Conservation (phyloP, 2,888 invertebrate genomes). For the Drosophila anomalata region DNA sequence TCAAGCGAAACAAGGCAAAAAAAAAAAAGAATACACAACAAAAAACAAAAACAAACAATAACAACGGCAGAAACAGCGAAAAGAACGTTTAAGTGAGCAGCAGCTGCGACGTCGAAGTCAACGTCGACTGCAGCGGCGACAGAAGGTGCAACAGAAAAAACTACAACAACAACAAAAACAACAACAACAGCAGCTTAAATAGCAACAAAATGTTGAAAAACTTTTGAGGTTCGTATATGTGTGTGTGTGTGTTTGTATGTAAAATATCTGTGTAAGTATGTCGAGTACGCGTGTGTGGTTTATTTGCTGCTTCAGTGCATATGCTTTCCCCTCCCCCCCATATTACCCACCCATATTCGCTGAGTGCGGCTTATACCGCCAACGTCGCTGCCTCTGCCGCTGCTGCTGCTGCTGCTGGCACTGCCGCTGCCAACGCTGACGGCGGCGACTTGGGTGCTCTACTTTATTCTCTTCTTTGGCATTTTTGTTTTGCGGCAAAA, state of each 20-base stretch:
- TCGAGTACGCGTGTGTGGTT: slow-evolving; percentile 61
- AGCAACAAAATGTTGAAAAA: slow-evolving; percentile 69
- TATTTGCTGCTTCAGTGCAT: slow-evolving; percentile 79
- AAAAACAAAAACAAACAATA: slow-evolving; percentile 39
- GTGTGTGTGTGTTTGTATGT: slow-evolving; percentile 39
- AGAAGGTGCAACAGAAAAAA: slow-evolving; percentile 38
- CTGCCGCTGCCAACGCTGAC: slow-evolving; percentile 46
- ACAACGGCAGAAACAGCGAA: slow-evolving; percentile 30
- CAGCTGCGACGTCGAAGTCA: slow-evolving; percentile 33
- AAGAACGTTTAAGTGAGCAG: slow-evolving; percentile 54
- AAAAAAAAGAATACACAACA: slow-evolving; percentile 52
- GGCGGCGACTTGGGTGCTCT: slow-evolving; percentile 63
- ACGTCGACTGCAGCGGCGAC: slow-evolving; percentile 13
- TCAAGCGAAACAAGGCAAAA: slow-evolving; percentile 66
- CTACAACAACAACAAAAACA: slow-evolving; percentile 7
- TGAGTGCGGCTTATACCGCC: slow-evolving; percentile 63
- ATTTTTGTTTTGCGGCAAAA: slow-evolving; percentile 59
- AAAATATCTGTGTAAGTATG: slow-evolving; percentile 55
- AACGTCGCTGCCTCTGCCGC: slow-evolving; percentile 41
- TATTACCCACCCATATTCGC: slow-evolving; percentile 13
- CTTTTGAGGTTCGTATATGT: slow-evolving; percentile 71
- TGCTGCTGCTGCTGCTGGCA: slow-evolving; percentile 18
- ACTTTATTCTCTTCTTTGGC: slow-evolving; percentile 75
- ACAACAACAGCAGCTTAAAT: slow-evolving; percentile 20
- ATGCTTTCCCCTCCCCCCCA: slow-evolving; percentile 37